phyloP scores from a whole-genome alignment of 1,140 invertebrate genomes.

The Forficula auricularia region DNA sequence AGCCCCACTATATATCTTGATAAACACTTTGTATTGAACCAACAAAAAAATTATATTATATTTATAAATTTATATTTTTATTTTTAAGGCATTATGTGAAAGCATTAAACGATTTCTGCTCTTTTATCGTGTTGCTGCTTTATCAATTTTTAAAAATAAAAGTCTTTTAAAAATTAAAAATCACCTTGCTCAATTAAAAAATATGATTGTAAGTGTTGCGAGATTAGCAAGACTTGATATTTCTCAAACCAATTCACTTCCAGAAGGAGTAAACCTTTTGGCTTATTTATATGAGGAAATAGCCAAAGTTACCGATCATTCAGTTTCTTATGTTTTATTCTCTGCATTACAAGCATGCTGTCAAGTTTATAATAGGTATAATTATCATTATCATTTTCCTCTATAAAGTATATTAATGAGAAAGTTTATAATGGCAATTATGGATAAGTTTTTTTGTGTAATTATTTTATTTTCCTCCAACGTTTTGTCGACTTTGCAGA shows the following conservation, averaged over 20 bases:
- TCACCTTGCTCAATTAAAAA: constrained; percentile 29
- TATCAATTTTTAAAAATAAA: constrained; percentile 27
- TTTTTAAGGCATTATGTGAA: constrained; percentile 32
- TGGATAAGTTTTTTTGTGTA: no score
- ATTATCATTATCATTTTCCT: constrained; percentile 14
- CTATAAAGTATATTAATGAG: no score
- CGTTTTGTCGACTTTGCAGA: no score
- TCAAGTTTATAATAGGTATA: constrained; percentile 40
- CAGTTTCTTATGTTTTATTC: constrained; percentile 32
- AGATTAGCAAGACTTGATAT: constrained; percentile 32
- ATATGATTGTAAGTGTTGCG: constrained; percentile 34
- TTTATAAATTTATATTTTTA: no score
- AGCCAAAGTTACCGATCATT: constrained; percentile 32
- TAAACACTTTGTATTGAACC: no score
- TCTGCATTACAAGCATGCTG: constrained; percentile 37
- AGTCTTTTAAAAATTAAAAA: constrained; percentile 29
- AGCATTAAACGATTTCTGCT: constrained; percentile 34
- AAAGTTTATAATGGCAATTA: no score
- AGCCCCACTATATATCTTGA: no score
- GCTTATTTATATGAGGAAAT: constrained; percentile 40
- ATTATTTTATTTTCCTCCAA: no score
- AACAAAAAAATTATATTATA: no score
- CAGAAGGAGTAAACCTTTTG: constrained; percentile 33
- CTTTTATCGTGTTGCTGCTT: constrained; percentile 32
- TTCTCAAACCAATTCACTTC: constrained; percentile 21